Evolutionary conservation across 2,888 invertebrate species (phyloP), one percentile per base, ranked within the genome.

Genomic region (Xylota sylvarum): DNA sequence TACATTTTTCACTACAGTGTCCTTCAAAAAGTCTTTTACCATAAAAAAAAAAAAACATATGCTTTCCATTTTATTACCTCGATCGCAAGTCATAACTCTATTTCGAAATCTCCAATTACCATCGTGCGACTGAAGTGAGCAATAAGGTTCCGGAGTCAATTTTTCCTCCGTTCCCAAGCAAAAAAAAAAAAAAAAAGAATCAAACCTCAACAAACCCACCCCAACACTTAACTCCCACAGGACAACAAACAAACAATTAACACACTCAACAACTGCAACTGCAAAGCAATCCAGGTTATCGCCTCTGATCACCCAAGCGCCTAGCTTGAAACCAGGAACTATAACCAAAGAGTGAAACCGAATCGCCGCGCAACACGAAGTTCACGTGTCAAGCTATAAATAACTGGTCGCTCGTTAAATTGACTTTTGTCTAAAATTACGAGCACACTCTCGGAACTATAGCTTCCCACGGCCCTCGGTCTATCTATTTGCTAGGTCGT

Each of bases 231-330:
- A 91, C 89, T 89, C 89, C 89, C 91, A 91, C 90, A 90, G 87
- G 90, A 91, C 91, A 91, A 90, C 91, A 91, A 91, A 91, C 90
- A 92, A 92, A 92, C 92, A 92, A 92, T 92, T 92, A 92, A 92
- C 92, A 90, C 87, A 82, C 81, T 79, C 67, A 80, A 76, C 80
- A 50, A 60, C 67, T 2, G 23, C 23, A 3, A 23, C n/a, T 62
- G 56, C 67, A 55, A 77, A 79, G 32, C 84, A 74, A 74, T 80
- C 56, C 82, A 82, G 86, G 86, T 82, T 82, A 82, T 82, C 82
- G 14, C 58, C 35, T 62, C 9, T 50, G 72, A 80, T 81, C 81
- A 70, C 52, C 56, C 23, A 48, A 70, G 35, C 19, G 46, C 46
- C 23, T 43, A 43, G 35, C 43, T 14, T 43, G 10, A 7, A n/a